Evolutionary conservation across 2,113 vertebrate species (phyloP).

Genomic region (Psettodes erumei): DNA sequence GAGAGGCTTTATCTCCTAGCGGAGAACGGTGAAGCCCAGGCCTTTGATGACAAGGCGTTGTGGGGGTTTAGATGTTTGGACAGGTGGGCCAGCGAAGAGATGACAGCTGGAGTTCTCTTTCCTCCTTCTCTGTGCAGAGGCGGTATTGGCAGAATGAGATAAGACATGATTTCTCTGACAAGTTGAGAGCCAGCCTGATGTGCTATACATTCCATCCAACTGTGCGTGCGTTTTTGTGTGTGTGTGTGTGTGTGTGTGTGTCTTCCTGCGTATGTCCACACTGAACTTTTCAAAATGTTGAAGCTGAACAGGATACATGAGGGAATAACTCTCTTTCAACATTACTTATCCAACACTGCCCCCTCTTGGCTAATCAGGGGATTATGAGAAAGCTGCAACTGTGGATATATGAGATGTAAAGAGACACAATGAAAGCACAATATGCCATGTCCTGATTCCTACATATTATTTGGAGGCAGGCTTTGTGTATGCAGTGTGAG

Average conservation of each 20-base stretch:
- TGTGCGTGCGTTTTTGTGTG: background rate
- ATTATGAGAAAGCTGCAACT: background rate
- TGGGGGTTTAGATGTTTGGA: constrained; percentile 61
- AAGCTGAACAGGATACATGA: background rate
- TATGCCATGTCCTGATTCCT: background rate
- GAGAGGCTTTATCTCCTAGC: constrained; percentile 50
- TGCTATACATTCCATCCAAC: constrained; percentile 28
- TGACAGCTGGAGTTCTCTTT: constrained; percentile 63
- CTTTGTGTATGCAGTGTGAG: background rate
- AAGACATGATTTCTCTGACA: constrained; percentile 70
- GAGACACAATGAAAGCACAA: background rate
- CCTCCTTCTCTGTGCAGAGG: constrained; percentile 50
- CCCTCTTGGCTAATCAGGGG: constrained; percentile 45
- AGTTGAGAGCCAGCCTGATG: constrained; percentile 52
- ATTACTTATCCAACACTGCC: constrained; percentile 66
- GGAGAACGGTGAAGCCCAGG: constrained; percentile 15
- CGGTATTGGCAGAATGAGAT: constrained; percentile 66
- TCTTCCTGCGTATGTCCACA: constrained; percentile 1
- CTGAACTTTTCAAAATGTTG: constrained; percentile 41
- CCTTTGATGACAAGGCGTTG: constrained; percentile 51
- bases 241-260: constrained; percentile 1
- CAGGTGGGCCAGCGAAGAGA: constrained; percentile 52
- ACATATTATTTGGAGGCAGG: background rate
- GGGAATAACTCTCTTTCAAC: background rate
- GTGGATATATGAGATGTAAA: background rate